Percentiles rank a stretch among this genome's conserved stretches.
phyloP scores from a whole-genome alignment of 2,113 vertebrate genomes.

The Albula glossodonta region DNA sequence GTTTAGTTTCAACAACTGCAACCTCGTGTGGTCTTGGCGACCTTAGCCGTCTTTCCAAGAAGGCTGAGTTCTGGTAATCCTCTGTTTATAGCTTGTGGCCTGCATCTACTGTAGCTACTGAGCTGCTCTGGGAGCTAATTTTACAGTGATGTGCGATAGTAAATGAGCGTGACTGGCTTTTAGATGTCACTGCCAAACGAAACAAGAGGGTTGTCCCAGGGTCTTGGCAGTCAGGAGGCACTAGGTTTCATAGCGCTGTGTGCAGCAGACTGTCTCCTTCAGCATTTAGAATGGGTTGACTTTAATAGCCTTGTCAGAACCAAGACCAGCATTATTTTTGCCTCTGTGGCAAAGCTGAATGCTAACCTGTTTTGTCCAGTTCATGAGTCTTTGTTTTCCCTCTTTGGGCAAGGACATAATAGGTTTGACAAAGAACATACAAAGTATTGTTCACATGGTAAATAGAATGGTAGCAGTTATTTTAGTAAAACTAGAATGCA shows the following conservation, averaged over 20 bases:
- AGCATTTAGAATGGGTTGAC: neutral
- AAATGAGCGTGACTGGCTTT: neutral
- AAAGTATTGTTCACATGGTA: neutral
- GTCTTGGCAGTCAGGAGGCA: neutral
- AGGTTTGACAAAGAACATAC: slow-evolving; percentile 4
- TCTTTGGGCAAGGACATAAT: neutral
- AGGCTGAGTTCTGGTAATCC: slow-evolving; percentile 41
- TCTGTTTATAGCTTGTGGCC: slow-evolving; percentile 51
- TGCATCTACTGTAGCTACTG: slow-evolving; percentile 40
- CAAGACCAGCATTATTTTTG: neutral
- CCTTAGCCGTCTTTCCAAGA: slow-evolving; percentile 44
- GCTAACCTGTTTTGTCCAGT: neutral
- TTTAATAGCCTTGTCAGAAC: neutral
- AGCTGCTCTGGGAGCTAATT: slow-evolving; percentile 13
- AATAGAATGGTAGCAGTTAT: slow-evolving; percentile 20
- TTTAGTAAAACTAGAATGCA: slow-evolving; percentile 11
- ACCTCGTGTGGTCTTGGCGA: slow-evolving; percentile 24
- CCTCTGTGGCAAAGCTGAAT: neutral
- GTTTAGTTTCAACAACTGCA: slow-evolving; percentile 29
- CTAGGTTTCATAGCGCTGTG: neutral
- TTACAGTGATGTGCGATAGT: slow-evolving; percentile 28
- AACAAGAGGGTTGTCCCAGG: neutral
- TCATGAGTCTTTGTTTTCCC: neutral
- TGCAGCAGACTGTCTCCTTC: neutral
- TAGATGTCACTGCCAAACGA: slow-evolving; percentile 2